phyloP scores from a whole-genome alignment of 2,113 vertebrate genomes.

The Colius striatus region DNA sequence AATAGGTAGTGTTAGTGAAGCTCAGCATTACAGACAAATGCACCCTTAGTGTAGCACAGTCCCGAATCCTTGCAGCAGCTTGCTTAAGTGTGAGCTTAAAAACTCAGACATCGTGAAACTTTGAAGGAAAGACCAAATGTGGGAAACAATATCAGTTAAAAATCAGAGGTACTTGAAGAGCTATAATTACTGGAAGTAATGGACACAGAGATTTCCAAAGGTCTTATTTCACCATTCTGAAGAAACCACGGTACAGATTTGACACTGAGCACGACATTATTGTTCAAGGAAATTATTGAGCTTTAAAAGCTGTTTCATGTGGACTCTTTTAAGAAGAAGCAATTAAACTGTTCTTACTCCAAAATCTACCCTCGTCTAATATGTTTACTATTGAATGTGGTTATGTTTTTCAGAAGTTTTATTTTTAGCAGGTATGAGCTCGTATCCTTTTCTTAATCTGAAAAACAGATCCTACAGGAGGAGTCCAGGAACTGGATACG shows the following conservation, averaged over 20 bases:
- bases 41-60: fast-evolving
- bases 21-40: background rate
- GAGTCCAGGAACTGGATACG: background rate
- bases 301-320: background rate
- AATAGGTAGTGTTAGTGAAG: fast-evolving
- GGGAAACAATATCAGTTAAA: background rate
- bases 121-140: background rate
- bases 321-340: background rate
- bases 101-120: background rate
- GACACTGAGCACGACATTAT: background rate
- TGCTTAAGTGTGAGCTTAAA: background rate
- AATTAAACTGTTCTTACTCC: background rate
- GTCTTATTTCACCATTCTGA: background rate
- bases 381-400: background rate
- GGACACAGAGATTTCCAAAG: background rate
- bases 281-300: background rate
- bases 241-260: background rate
- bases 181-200: fast-evolving
- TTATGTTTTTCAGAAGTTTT: background rate
- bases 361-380: background rate
- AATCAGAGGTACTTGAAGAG: background rate
- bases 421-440: slow-evolving; percentile 37
- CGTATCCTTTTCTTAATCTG: background rate
- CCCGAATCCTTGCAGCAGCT: fast-evolving
- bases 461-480: background rate